Conservation (phyloP, 2,888 invertebrate species). For the Zygaena filipendulae region DNA sequence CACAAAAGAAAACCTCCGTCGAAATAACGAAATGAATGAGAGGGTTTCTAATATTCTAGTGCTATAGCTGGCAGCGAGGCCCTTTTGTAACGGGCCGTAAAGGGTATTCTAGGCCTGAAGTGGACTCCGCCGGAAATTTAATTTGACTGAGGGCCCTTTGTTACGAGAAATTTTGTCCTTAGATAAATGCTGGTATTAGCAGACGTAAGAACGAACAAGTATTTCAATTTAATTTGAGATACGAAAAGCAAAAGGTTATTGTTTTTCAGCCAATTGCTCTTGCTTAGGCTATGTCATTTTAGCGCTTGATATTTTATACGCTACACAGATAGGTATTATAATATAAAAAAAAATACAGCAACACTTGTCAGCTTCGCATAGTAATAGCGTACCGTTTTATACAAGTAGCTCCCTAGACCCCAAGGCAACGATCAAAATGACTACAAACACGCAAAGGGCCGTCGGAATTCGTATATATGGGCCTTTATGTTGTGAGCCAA, state of each 20-base stretch:
- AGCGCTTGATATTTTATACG: no score
- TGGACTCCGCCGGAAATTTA: slow-evolving; percentile 63
- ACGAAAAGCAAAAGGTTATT: slow-evolving; percentile 33
- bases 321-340: no score
- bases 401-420: no score
- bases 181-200: slow-evolving; percentile 50
- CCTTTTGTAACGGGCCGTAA: slow-evolving; percentile 60
- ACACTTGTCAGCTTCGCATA: no score
- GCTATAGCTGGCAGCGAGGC: slow-evolving; percentile 30
- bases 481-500: no score
- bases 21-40: slow-evolving; percentile 41
- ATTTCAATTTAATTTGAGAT: slow-evolving; percentile 61
- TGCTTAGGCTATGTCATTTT: no score
- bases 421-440: no score
- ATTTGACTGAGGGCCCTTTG: slow-evolving; percentile 55
- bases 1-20: slow-evolving; percentile 34
- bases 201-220: slow-evolving; percentile 39
- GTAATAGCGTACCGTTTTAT: no score
- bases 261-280: slow-evolving; percentile 20
- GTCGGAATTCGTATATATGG: no score
- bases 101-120: slow-evolving; percentile 54
- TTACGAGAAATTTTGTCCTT: slow-evolving; percentile 49
- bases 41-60: slow-evolving; percentile 54
- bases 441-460: no score
- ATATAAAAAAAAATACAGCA: no score